These are phyloP conservation scores for Salpingus planirostris DNA, from an alignment of 2,888 invertebrate genomes.

Conservation along the genomic window DNA sequence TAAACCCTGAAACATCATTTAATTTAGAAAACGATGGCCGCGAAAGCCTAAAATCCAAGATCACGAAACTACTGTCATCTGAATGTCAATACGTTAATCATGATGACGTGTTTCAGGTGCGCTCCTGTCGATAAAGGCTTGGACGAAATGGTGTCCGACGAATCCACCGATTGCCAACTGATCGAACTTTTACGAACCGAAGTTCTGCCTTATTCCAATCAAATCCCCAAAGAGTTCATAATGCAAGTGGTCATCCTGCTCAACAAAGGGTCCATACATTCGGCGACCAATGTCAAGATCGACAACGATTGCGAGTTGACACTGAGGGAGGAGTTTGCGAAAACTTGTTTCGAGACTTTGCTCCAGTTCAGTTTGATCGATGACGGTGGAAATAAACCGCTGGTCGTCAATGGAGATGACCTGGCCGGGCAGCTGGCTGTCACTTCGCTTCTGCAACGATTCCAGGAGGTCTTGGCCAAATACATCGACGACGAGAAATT, in stretches of 20 bases:
- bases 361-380: constrained; percentile 86
- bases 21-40: too few relatives aligned
- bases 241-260: constrained; percentile 74
- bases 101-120: constrained; percentile 43
- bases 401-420: constrained; percentile 34
- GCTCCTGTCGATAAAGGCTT: constrained; percentile 50
- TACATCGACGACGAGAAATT: constrained; percentile 79
- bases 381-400: constrained; percentile 53
- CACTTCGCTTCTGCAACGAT: constrained; percentile 83
- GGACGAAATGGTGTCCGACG: constrained; percentile 55
- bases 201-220: constrained; percentile 69
- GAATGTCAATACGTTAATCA: too few relatives aligned
- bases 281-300: constrained; percentile 56
- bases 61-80: too few relatives aligned
- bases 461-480: constrained; percentile 83
- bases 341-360: constrained; percentile 91
- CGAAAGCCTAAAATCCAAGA: too few relatives aligned
- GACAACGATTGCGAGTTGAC: constrained; percentile 73
- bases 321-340: constrained; percentile 89
- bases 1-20: too few relatives aligned
- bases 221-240: constrained; percentile 73
- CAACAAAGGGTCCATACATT: constrained; percentile 79
- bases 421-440: constrained; percentile 74
- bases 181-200: constrained; percentile 74
- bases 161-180: constrained; percentile 74